Evolutionary conservation across 2,113 vertebrate genomes (phyloP), one percentile per base, ranked within the genome.

Genomic region (Crotalus viridis): DNA sequence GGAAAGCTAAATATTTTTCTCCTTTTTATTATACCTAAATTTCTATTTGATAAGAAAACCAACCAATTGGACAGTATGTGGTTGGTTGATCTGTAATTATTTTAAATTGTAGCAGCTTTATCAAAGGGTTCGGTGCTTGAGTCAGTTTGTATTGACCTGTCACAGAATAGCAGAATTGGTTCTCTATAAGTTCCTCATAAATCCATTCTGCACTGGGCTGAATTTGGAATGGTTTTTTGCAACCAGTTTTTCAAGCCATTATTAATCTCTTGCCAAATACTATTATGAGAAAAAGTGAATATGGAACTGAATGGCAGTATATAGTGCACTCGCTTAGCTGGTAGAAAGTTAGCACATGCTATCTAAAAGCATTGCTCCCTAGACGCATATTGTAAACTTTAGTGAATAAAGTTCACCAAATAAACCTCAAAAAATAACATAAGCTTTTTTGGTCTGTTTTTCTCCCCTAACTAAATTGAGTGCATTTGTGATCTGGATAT

Each of bases 1-100:
- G 54, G 64, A 89, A 89, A 89, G 46, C 57, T 87, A 87, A 89
- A 92, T 92, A 89, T 86, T 86, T 55, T 91, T n/a, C 9, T 92
- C 28, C 8, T 86, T 39, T 94, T 89, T 56, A 87, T 87, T 85
- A 96, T 91, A 94, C 52, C 33, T 12, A 0, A 92, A 95, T 95
- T 51, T 52, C 90, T 91, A 93, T 94, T 96, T 95, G 95, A 56
- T 28, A 24, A 87, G 81, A 94, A 95, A 95, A 89, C 21, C 94
- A 95, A 95, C 87, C 89, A 92, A 28, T 69, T 91, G 17, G 55
- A 90, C 61, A 92, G 85, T 39, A 69, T 59, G 55, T 28, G n/a
- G 54, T 86, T 74, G n/a, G 90, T 64, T 69, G 17, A 85, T 33
- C 21, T 19, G 43, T 22, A 85, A 57, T 89, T 10, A 46, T 22